Evolutionary conservation across 2,888 invertebrate species (phyloP).

Genomic region (Dynastes hyllus): DNA sequence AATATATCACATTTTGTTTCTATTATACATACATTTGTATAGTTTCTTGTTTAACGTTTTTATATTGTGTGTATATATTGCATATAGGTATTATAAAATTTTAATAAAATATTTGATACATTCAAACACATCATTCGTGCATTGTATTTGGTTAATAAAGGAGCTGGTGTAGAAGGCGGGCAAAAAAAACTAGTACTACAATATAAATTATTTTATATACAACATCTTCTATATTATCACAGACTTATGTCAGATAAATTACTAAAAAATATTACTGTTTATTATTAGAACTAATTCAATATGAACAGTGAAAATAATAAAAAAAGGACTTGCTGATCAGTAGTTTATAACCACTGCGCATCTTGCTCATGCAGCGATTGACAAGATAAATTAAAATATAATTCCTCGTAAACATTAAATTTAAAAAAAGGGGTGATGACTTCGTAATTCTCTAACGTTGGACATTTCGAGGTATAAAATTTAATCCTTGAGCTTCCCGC

Average conservation of each 20-base stretch:
- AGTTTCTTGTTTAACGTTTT: constrained; percentile 44
- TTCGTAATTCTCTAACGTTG: constrained; percentile 30
- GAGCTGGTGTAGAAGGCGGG: not conserved
- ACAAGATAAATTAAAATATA: constrained; percentile 20
- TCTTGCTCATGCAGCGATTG: constrained; percentile 7
- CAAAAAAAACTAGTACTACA: constrained; percentile 14
- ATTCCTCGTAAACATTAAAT: not conserved
- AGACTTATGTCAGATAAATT: constrained; percentile 68
- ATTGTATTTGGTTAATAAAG: not conserved
- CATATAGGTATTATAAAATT: constrained; percentile 44
- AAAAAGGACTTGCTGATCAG: constrained; percentile 13
- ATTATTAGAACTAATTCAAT: constrained; percentile 42
- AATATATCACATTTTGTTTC: constrained; percentile 51
- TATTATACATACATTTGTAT: constrained; percentile 41
- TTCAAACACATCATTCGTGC: too few species aligned
- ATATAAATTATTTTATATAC: constrained; percentile 60
- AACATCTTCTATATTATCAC: constrained; percentile 65
- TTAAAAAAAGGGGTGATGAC: constrained; percentile 33
- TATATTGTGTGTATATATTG: constrained; percentile 28
- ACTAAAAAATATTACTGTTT: constrained; percentile 59
- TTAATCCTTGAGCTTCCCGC: not conserved
- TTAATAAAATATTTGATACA: constrained; percentile 44
- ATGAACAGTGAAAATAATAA: constrained; percentile 31
- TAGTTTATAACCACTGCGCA: constrained; percentile 24
- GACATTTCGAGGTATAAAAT: constrained; percentile 16